phyloP scores from a whole-genome alignment of 2,113 vertebrate species.

The Enhydra lutris region DNA sequence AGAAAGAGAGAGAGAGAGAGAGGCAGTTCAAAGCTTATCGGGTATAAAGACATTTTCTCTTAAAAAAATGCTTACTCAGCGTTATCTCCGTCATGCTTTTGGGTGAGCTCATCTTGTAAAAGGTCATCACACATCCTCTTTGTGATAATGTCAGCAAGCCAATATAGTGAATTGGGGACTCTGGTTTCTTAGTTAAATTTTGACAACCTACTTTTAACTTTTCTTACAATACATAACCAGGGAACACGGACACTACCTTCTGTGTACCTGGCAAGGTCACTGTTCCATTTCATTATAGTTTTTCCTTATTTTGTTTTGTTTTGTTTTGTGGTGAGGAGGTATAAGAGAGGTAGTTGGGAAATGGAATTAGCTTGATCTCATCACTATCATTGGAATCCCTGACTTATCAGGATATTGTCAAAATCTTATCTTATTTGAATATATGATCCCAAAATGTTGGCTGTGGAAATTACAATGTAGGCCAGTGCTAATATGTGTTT shows the following conservation, averaged over 20 bases:
- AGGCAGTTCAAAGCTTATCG: not conserved
- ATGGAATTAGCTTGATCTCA: not conserved
- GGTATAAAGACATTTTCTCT: conserved; percentile 23
- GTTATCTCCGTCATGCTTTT: not conserved
- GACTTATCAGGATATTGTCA: not conserved
- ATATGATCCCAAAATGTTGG: not conserved
- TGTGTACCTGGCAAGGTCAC: not conserved
- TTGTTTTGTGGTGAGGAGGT: not conserved
- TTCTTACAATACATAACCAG: not conserved
- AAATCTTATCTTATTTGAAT: not conserved
- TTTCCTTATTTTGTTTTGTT: not conserved
- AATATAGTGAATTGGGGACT: not conserved
- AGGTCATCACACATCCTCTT: not conserved
- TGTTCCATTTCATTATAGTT: not conserved
- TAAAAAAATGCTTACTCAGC: conserved; percentile 43
- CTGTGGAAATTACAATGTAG: not conserved
- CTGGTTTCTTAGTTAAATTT: not conserved
- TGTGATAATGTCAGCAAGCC: conserved; percentile 26
- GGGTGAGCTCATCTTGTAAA: not conserved
- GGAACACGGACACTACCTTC: not conserved
- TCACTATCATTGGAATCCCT: not conserved
- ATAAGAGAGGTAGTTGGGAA: not conserved
- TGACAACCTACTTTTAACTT: conserved; percentile 13
- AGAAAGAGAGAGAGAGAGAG: not conserved
- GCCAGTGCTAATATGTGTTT: not conserved